Conservation (phyloP, 2,113 vertebrate species). For the Dipodomys merriami region DNA sequence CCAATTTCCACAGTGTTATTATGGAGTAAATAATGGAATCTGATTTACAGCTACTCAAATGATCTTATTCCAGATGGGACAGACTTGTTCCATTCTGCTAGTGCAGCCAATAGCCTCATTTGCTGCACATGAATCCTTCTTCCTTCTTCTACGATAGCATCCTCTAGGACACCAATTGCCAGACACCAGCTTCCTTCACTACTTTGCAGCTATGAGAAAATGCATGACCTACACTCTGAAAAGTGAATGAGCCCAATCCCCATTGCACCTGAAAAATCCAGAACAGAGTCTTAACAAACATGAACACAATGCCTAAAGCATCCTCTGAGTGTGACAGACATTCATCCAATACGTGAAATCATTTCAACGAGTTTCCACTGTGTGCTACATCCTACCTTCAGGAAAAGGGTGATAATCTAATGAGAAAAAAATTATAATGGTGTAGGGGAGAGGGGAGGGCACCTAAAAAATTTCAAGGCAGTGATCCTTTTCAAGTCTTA, state of each 20-base stretch:
- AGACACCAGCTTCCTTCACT: neutral
- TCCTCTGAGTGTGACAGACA: neutral
- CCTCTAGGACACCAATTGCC: neutral
- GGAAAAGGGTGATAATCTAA: neutral
- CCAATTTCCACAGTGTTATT: neutral
- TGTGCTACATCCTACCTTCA: neutral
- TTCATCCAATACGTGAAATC: neutral
- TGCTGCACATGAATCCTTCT: neutral
- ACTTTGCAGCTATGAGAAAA: neutral
- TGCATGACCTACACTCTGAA: neutral
- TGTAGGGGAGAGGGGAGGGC: neutral
- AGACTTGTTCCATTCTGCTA: neutral
- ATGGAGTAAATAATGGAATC: slow-evolving; percentile 14
- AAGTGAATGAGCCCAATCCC: neutral
- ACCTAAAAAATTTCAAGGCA: neutral
- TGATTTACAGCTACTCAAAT: neutral
- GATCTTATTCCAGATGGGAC: neutral
- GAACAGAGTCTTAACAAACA: neutral
- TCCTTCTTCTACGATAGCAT: neutral
- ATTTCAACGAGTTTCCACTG: neutral
- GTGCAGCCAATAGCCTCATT: neutral
- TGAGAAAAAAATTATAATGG: neutral
- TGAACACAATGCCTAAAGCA: neutral
- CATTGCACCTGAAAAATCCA: neutral
- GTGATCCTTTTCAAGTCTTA: neutral